Evolutionary conservation across 1,140 invertebrate species (phyloP), one percentile per base, ranked within the genome.

Genomic region (Orius laevigatus): DNA sequence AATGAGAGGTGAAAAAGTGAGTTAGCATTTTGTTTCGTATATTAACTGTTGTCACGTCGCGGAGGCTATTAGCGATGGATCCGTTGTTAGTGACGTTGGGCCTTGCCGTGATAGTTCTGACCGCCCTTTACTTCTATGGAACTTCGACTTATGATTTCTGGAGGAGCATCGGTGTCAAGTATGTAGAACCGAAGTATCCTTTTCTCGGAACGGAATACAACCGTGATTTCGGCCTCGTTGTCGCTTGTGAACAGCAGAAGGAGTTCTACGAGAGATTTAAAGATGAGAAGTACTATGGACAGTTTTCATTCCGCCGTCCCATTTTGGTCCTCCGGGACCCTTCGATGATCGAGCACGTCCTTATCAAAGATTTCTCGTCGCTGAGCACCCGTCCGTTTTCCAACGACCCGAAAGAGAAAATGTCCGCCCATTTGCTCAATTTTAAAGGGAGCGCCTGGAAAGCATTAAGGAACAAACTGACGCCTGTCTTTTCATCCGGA

Each of bases 401-500:
- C n/a, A 38, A 10, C n/a, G 36, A 12, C 11, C 15, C 36, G 50
- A 59, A 67, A 50, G 61, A 61, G 1, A 71, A 75, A 52, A 60
- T 65, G 2, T 35, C 76, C 0, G 64, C 66, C n/a, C 67, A 72
- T 52, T 54, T 77, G 33, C 68, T 76, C 53, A 62, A 61, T 2
- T 51, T 69, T 11, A 53, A 53, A n/a, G 62, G 60, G 0, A 60
- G 67, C 15, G 54, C 65, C 51, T 76, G 72, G 74, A 65, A 62
- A 42, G 60, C 58, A 34, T 42, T 75, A 0, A 59, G 72, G 32
- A 53, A 57, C 0, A 69, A 70, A 44, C 43, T 76, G 4, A 66
- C 66, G 1, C 71, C 73, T 0, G 64, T 67, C 2, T 75, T 76
- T 51, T 69, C 70, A 0, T 63, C 70, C 0, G 66, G 63, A 3